Conservation (phyloP, 2,888 invertebrate species). For the Charanyca ferruginea region DNA sequence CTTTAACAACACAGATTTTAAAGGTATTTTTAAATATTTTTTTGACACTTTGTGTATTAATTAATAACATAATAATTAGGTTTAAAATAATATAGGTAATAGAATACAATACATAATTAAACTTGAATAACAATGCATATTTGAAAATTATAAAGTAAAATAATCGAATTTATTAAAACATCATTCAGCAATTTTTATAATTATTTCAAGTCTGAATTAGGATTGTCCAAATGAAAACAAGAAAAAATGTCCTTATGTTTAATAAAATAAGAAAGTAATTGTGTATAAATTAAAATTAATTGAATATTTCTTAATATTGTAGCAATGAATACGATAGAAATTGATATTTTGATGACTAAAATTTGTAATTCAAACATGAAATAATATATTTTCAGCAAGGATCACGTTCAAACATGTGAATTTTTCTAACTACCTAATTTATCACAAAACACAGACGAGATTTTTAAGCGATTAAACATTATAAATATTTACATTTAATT, state of each 20-base stretch:
- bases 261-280: neutral
- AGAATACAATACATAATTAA: neutral
- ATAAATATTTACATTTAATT: constrained; percentile 57
- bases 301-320: too few relatives aligned
- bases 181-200: constrained; percentile 2
- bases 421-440: constrained; percentile 67
- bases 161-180: constrained; percentile 1
- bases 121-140: constrained; percentile 15
- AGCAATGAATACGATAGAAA: neutral
- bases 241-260: neutral
- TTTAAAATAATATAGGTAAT: constrained; percentile 15
- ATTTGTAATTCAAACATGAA: constrained; percentile 34
- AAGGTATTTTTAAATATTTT: too few relatives aligned
- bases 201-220: constrained; percentile 31
- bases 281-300: too few relatives aligned
- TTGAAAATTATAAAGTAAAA: neutral
- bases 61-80: neutral
- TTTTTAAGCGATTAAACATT: constrained; percentile 69
- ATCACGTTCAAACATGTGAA: constrained; percentile 42
- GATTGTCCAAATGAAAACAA: neutral
- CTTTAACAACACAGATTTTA: too few relatives aligned
- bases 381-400: constrained; percentile 17
- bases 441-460: constrained; percentile 82
- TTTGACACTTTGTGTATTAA: neutral
- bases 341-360: neutral